These are phyloP conservation scores for Erethizon dorsatum DNA, from an alignment of 2,797 vertebrate genomes.

Conservation along the genomic window DNA sequence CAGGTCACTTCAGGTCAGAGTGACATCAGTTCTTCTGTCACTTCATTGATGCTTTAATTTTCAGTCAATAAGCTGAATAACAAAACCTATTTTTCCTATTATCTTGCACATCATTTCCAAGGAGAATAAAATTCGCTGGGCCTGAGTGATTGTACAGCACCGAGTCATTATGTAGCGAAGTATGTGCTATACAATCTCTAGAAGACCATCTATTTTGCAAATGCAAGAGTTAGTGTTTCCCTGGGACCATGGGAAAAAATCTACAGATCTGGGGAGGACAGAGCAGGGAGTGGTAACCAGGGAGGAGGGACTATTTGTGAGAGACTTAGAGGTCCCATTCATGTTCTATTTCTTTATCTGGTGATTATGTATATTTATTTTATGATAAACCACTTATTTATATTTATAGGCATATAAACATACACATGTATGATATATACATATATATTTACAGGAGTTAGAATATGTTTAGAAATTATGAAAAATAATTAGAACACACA, in stretches of 20 bases:
- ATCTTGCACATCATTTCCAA: neutral
- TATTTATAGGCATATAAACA: neutral
- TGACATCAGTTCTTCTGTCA: constrained; percentile 16
- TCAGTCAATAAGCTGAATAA: neutral
- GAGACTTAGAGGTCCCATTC: neutral
- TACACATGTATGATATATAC: neutral
- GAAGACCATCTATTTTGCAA: neutral
- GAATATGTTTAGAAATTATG: neutral
- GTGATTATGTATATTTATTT: neutral
- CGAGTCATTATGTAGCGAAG: neutral
- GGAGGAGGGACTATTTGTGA: no score
- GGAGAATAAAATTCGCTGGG: neutral
- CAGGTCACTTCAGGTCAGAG: neutral
- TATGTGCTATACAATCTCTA: neutral
- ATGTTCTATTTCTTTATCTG: neutral
- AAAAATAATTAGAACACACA: neutral
- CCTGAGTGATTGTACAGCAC: neutral
- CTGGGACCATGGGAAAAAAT: neutral
- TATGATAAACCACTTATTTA: neutral
- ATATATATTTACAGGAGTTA: neutral
- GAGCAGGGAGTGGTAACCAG: neutral
- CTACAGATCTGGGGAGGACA: neutral
- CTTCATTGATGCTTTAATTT: neutral
- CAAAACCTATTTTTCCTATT: neutral
- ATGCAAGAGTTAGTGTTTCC: neutral